Evolutionary conservation across 2,113 vertebrate genomes (phyloP).

Genomic region (Embiotoca jacksoni): DNA sequence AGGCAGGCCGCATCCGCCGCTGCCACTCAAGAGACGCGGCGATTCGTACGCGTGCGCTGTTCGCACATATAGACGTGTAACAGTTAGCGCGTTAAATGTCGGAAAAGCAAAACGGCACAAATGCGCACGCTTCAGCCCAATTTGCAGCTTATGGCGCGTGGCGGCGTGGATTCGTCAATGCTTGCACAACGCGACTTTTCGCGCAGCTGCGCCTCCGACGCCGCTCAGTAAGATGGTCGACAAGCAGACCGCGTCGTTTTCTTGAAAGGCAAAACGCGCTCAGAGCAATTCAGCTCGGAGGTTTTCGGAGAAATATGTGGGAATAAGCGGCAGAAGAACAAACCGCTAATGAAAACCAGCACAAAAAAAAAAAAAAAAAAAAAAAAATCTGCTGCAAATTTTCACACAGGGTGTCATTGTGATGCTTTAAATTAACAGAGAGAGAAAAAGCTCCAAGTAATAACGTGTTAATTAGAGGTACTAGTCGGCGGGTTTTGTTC

Average conservation of each 20-base stretch:
- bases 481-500: neutral
- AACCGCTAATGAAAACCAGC: neutral
- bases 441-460: neutral
- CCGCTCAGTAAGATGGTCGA: neutral
- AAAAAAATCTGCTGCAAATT: neutral
- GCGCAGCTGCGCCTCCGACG: conserved; percentile 14
- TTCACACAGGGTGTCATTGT: neutral
- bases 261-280: conserved; percentile 2
- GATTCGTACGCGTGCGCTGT: conserved; percentile 24
- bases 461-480: neutral
- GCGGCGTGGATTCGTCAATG: too few relatives aligned
- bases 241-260: neutral
- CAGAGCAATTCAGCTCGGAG: neutral
- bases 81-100: neutral
- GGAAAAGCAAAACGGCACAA: too few relatives aligned
- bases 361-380: too few relatives aligned
- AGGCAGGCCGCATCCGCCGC: conserved; percentile 64
- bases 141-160: too few relatives aligned
- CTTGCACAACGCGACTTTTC: too few relatives aligned
- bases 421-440: neutral
- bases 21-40: conserved; percentile 65
- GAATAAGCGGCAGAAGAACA: neutral
- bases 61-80: neutral
- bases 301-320: conserved; percentile 3
- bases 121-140: too few relatives aligned